Base-by-base conservation (phyloP, 2,888 invertebrate species). In the Coronaproctus castanopsis region DNA sequence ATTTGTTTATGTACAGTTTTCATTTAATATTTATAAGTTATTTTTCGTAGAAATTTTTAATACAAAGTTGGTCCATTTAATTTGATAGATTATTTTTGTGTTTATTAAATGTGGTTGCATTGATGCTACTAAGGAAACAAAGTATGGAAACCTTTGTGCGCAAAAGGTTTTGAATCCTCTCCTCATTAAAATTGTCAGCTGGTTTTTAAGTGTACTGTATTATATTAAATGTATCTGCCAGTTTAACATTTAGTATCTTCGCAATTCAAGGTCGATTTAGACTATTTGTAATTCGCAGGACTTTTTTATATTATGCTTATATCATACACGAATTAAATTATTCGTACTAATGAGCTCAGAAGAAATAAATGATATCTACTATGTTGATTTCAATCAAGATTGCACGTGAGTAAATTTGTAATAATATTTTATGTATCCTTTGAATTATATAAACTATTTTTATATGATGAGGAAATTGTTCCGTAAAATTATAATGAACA, bases 311-410 rank as follows among this genome's bases (percentile, higher is more conserved):
- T 8, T 14, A 36, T 36, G 36, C 36, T 36, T 14, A 36, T 36
- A 36, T 5, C 14, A 36, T 36, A 36, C 14, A 36, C 5, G 8
- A 36, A 8, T 36, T 36, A 36, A 36, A 36, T n/a, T 14, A 36
- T 36, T 36, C 8, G 21, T 54, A 58, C 58, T 58, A 54, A 58
- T 58, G 58, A 58, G 54, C 58, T 18, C 54, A 36, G 58, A 54
- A 18, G 18, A 20, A 23, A 24, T 3, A 48, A 58, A 81, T 75
- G 87, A 85, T 75, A 84, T 85, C 74, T 84, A 87, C 74, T 92
- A 89, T 75, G 91, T 93, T 69, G 92, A 91, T 76, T 96, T 96
- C 73, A 96, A 96, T 75, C 95, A 96, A 75, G 95, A 96, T 75
- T 86, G 85, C 81, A 87, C 93, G 95, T 95, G 85, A 88, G 91